Percentiles rank a stretch among this genome's conserved stretches.
These are phyloP conservation scores for Ciona savignyi DNA, from an alignment of 23 tunicate genomes.

Conservation along the genomic window DNA sequence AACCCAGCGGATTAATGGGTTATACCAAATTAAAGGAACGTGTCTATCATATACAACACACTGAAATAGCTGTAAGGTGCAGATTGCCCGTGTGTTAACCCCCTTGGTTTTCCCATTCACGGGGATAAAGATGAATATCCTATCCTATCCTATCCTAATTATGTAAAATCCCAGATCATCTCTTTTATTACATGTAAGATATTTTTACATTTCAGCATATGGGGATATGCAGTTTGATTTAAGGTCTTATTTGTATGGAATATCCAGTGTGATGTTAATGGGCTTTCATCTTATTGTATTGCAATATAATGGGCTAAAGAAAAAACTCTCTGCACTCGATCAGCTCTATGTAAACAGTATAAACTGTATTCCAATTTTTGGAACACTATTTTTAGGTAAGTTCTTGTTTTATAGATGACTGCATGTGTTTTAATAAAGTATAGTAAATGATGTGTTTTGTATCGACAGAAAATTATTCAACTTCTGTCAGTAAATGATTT, in stretches of 20 bases:
- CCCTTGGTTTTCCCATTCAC: too few relatives aligned
- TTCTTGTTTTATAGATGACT: too few relatives aligned
- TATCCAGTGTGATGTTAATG: constrained; percentile 40
- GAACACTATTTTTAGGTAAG: constrained; percentile 26
- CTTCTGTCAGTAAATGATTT: too few relatives aligned
- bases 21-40: too few relatives aligned
- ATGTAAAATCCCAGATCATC: too few relatives aligned
- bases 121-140: too few relatives aligned
- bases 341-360: constrained; percentile 59
- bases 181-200: too few relatives aligned
- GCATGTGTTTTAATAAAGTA: neutral
- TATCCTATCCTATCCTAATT: too few relatives aligned
- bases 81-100: too few relatives aligned
- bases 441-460: neutral
- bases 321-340: constrained; percentile 36
- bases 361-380: constrained; percentile 67
- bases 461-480: neutral
- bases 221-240: constrained; percentile 76
- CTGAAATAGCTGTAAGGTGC: too few relatives aligned
- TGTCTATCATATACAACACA: too few relatives aligned
- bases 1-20: too few relatives aligned
- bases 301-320: constrained; percentile 49
- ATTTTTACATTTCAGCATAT: constrained; percentile 38
- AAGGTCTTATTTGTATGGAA: constrained; percentile 50
- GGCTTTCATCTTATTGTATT: constrained; percentile 58